Conservation (phyloP, 2,113 vertebrate species). For the Fukomys damarensis region DNA sequence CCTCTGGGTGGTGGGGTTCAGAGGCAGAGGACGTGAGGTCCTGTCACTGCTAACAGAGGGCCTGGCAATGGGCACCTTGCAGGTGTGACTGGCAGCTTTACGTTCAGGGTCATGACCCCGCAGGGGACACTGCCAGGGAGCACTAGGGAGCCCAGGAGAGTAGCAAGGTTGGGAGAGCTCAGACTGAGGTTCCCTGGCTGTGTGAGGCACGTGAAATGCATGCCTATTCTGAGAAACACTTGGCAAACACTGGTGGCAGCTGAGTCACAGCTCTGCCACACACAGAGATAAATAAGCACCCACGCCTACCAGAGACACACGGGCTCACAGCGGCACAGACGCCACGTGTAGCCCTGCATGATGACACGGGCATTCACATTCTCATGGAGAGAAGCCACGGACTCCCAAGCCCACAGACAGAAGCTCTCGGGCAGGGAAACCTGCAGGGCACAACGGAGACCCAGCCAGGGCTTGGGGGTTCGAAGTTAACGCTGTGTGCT, state of each 20-base stretch:
- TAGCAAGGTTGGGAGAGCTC: accelerated
- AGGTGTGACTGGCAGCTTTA: accelerated
- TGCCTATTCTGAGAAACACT: accelerated
- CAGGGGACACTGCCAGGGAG: accelerated
- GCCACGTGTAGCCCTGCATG: neutral
- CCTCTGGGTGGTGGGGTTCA: accelerated
- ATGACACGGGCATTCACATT: no score
- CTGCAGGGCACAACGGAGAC: accelerated
- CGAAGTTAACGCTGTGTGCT: neutral
- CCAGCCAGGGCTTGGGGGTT: neutral
- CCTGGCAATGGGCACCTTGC: accelerated
- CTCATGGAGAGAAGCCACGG: neutral
- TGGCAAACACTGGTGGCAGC: accelerated
- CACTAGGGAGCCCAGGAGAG: accelerated
- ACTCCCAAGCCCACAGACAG: neutral
- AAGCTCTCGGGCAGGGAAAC: neutral
- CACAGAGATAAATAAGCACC: accelerated
- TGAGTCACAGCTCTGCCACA: neutral
- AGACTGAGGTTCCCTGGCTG: accelerated
- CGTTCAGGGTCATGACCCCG: neutral
- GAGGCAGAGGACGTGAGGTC: accelerated
- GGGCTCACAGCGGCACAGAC: neutral
- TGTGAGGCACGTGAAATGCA: accelerated
- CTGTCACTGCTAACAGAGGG: accelerated
- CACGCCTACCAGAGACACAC: neutral